phyloP scores from a whole-genome alignment of 2,113 vertebrate species.

The Burhinus bistriatus region DNA sequence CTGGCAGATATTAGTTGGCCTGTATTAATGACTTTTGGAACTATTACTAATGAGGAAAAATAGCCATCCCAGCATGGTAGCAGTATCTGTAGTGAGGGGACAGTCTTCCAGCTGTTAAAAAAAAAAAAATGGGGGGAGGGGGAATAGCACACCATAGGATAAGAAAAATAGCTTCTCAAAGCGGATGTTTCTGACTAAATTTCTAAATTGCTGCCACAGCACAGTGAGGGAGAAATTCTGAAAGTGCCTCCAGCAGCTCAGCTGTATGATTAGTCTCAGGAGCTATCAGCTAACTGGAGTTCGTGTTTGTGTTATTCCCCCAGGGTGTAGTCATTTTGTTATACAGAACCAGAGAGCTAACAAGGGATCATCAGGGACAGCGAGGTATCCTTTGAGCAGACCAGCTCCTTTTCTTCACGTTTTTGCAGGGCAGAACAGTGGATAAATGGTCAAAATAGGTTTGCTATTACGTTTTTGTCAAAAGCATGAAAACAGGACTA shows the following conservation, averaged over 20 bases:
- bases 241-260: slow-evolving; percentile 11
- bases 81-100: slow-evolving; percentile 8
- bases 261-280: slow-evolving; percentile 33
- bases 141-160: background rate
- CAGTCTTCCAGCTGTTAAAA: background rate
- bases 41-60: slow-evolving; percentile 54
- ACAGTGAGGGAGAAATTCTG: background rate
- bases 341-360: background rate
- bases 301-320: background rate
- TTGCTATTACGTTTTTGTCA: background rate
- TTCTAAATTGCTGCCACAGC: slow-evolving; percentile 43
- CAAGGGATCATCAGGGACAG: background rate
- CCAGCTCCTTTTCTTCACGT: background rate
- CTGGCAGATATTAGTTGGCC: slow-evolving; percentile 67
- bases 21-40: slow-evolving; percentile 44
- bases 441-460: background rate
- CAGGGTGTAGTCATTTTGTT: background rate
- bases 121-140: background rate
- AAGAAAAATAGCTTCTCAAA: slow-evolving; percentile 41
- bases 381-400: background rate
- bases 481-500: background rate
- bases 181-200: slow-evolving; percentile 38
- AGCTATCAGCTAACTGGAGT: slow-evolving; percentile 24
- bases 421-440: background rate
- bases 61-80: background rate